Evolutionary conservation across 2,113 vertebrate species (phyloP).

Genomic region (Gracilinanus agilis): DNA sequence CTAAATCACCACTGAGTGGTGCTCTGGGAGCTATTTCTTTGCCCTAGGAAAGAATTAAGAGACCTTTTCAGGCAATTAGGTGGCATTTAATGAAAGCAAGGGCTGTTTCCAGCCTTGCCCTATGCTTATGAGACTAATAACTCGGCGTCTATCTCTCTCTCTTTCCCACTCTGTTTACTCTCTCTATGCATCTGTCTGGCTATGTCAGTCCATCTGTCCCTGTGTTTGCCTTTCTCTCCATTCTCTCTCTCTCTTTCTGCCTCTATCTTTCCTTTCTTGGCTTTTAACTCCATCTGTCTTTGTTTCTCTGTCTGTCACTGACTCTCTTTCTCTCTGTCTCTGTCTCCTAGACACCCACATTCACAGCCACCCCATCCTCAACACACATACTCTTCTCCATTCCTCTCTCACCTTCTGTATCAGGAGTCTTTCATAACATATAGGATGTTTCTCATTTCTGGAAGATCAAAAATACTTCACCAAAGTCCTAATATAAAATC

Average conservation of each 20-base stretch:
- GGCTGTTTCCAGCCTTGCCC: neutral
- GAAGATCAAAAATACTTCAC: neutral
- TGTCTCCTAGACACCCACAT: neutral
- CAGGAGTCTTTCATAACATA: neutral
- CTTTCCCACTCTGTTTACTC: neutral
- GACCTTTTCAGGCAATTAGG: neutral
- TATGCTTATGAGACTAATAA: neutral
- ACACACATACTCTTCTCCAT: neutral
- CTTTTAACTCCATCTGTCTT: neutral
- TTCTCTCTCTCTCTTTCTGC: neutral
- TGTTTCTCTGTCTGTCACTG: neutral
- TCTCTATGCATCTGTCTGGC: neutral
- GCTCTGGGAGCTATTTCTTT: neutral
- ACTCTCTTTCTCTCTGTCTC: neutral
- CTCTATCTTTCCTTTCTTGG: neutral
- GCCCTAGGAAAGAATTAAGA: neutral
- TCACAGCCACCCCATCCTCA: neutral
- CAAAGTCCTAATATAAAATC: neutral
- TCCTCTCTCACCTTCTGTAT: neutral
- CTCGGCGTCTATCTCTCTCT: neutral
- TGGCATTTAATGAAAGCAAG: neutral
- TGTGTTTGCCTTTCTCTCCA: neutral
- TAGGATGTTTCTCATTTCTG: neutral
- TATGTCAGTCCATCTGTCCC: neutral
- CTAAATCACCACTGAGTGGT: neutral